Conservation (phyloP, 37 sponge, comb jelly and placozoan genomes). For the Petrosia ficiformis region DNA sequence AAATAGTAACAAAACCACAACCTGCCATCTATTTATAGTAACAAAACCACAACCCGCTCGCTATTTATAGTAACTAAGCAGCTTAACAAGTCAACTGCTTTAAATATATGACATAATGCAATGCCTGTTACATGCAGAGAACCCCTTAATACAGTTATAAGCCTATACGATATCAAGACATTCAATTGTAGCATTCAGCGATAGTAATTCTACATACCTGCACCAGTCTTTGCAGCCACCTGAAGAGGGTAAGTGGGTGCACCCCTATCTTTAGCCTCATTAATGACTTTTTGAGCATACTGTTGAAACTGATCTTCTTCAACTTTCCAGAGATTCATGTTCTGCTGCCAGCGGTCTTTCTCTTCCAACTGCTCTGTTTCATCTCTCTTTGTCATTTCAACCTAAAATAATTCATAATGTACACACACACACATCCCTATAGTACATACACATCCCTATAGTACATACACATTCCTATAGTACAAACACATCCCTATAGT, state of each 20-base stretch:
- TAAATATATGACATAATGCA: no score
- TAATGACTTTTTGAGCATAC: conserved; percentile 58
- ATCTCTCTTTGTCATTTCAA: background rate
- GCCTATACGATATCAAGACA: background rate
- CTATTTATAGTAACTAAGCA: no score
- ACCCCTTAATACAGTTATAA: background rate
- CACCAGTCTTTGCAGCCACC: conserved; percentile 30
- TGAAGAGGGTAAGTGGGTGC: conserved; percentile 24
- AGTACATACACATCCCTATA: background rate
- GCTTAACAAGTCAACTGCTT: no score
- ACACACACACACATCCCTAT: background rate
- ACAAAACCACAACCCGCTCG: no score
- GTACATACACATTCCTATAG: background rate
- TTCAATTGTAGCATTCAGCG: background rate
- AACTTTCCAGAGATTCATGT: conserved; percentile 7
- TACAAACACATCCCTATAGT: no score
- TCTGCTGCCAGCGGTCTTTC: conserved; percentile 17
- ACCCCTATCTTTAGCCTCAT: conserved; percentile 41
- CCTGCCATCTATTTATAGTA: background rate
- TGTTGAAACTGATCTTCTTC: conserved; percentile 82
- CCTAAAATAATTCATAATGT: background rate
- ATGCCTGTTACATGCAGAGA: no score
- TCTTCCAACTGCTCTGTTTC: conserved; percentile 23
- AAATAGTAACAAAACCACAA: background rate
- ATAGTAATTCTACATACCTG: conserved; percentile 16